A percentile compares a stretch with the other conserved stretches of the same genome.
phyloP scores from a whole-genome alignment of 35 echinoderm and acorn worm species.

The Chiridota heheva region DNA sequence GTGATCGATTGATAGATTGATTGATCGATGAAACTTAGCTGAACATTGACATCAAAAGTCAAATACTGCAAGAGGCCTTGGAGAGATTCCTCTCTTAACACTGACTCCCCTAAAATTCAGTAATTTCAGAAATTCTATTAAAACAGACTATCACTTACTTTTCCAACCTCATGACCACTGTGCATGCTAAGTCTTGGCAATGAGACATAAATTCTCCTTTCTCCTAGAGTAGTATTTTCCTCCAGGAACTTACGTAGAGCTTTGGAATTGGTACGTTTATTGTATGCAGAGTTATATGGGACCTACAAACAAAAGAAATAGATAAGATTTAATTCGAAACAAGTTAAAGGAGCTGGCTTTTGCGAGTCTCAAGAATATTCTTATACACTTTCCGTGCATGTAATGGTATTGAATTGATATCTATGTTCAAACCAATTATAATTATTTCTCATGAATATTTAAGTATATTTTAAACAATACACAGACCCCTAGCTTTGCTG shows the following conservation, averaged over 20 bases:
- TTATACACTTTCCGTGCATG: too few relatives aligned
- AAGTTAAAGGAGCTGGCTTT: too few relatives aligned
- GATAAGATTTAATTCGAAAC: background rate
- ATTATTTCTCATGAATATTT: too few relatives aligned
- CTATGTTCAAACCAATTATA: too few relatives aligned
- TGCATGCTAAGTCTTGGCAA: slow-evolving; percentile 15
- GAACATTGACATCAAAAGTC: background rate
- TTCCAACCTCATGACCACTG: slow-evolving; percentile 20
- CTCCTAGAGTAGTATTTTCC: slow-evolving; percentile 7
- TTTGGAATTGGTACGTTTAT: slow-evolving; percentile 23
- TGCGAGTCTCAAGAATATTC: too few relatives aligned
- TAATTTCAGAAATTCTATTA: background rate
- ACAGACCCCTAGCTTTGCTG: too few relatives aligned
- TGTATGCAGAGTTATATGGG: slow-evolving; percentile 27
- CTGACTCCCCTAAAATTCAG: background rate
- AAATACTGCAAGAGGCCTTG: background rate
- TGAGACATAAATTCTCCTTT: slow-evolving; percentile 34
- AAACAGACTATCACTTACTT: background rate
- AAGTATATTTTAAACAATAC: too few relatives aligned
- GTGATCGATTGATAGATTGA: background rate
- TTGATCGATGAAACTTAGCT: background rate
- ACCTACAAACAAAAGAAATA: background rate
- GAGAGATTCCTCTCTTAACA: background rate
- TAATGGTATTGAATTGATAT: too few relatives aligned
- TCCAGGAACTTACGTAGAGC: slow-evolving; percentile 12